Percentiles rank a stretch among this genome's conserved stretches.
phyloP scores from a whole-genome alignment of 2,888 invertebrate species.

The Eudemis profundana region DNA sequence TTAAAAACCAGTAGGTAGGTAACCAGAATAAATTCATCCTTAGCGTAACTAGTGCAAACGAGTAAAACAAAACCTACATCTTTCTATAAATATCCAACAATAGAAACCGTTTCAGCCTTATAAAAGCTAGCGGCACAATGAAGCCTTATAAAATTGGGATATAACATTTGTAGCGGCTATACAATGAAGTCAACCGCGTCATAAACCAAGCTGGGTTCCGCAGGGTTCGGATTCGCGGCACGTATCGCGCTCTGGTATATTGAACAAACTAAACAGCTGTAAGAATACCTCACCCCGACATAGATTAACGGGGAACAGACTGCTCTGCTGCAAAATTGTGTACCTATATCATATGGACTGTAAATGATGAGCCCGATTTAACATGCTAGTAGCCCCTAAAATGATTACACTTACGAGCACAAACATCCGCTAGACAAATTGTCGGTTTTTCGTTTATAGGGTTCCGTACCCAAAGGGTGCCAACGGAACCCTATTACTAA shows the following conservation, averaged over 20 bases:
- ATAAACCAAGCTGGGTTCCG: constrained; percentile 60
- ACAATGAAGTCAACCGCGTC: constrained; percentile 71
- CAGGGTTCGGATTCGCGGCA: constrained; percentile 67
- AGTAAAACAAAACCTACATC: neutral
- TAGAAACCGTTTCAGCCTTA: constrained; percentile 47
- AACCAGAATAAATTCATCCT: too few relatives aligned
- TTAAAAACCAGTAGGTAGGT: too few relatives aligned
- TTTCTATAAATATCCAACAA: neutral
- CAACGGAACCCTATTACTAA: too few relatives aligned
- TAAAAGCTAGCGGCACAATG: constrained; percentile 56
- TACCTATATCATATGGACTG: too few relatives aligned
- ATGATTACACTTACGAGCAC: too few relatives aligned
- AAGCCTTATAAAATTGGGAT: constrained; percentile 65
- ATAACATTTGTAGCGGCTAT: constrained; percentile 58
- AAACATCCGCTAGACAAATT: too few relatives aligned
- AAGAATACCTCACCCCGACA: constrained; percentile 77
- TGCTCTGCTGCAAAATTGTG: neutral
- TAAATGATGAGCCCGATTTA: too few relatives aligned
- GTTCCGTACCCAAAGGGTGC: too few relatives aligned
- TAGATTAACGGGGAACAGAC: constrained; percentile 35
- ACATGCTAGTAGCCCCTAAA: too few relatives aligned
- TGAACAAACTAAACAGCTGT: constrained; percentile 83
- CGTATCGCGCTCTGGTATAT: constrained; percentile 74
- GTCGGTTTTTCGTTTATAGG: too few relatives aligned
- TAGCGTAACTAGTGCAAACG: too few relatives aligned